Evolutionary conservation across 1,140 invertebrate genomes (phyloP), one percentile per base, ranked within the genome.

Genomic region (Apocrypta bakeri): DNA sequence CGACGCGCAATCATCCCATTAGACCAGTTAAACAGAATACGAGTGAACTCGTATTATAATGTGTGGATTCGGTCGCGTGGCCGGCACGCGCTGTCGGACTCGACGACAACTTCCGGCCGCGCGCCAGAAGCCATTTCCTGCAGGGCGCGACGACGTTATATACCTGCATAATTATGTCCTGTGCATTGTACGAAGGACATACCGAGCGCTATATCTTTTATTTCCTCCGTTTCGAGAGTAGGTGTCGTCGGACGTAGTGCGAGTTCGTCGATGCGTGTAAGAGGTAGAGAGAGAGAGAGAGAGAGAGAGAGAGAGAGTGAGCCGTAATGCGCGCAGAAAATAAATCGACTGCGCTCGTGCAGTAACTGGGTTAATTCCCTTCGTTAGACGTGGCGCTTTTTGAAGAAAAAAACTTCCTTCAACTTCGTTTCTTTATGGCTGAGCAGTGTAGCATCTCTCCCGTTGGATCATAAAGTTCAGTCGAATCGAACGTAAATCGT

Each of bases 41-140:
- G 48, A 3, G n/a, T 21, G 2, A 21, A 4, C 21, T 21, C 48
- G 25, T n/a, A 81, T 25, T 72, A 72, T n/a, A 72, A 33, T 37
- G 21, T 64, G 64, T 29, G 42, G 69, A n/a, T 24, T 40, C 24
- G 78, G 87, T 88, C 90, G 89, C 88, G 90, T 91, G 90, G 85
- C 88, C 7, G 88, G 79, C 90, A 90, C 90, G 89, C 89, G 83
- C 25, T 68, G 56, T 68, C 21, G 87, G 14, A 31, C 66, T 74
- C 85, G 85, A 87, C 85, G 87, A 89, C 88, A 87, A 90, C 87
- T 90, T 91, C 89, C 90, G 88, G 73, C 87, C 83, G 75, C 75
- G 37, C 64, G 75, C 75, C 75, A 77, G 29, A 63, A 77, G 63
- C 75, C 63, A 68, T 77, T 33, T 66, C 78, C 76, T 64, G 76